phyloP scores from a whole-genome alignment of 1,140 invertebrate genomes.

The Ceratina japonica region DNA sequence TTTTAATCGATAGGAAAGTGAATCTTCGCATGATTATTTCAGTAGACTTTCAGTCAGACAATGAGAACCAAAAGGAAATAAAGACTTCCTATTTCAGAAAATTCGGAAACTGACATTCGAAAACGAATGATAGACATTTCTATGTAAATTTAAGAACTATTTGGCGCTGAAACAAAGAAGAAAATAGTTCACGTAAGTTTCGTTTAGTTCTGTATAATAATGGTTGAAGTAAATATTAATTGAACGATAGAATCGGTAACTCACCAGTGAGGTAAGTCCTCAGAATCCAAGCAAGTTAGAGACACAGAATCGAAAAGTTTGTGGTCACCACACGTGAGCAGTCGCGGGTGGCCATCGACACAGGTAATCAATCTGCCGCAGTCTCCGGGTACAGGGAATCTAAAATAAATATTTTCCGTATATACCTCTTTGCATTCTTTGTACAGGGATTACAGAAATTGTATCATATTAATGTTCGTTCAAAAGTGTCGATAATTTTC shows the following conservation, averaged over 20 bases:
- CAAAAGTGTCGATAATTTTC: no score
- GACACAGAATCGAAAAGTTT: conserved; percentile 91
- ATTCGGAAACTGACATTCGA: background rate
- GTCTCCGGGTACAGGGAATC: conserved; percentile 91
- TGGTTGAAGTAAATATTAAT: background rate
- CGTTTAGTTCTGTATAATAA: no score
- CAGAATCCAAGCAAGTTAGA: conserved; percentile 90
- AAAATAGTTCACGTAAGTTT: background rate
- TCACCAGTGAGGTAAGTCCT: conserved; percentile 85
- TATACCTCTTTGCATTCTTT: no score
- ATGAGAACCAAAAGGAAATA: no score
- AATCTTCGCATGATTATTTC: no score
- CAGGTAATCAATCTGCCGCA: conserved; percentile 92
- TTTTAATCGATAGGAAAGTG: no score
- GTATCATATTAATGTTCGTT: no score
- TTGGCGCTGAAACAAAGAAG: conserved; percentile 42
- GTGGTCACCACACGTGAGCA: conserved; percentile 91
- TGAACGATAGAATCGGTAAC: background rate
- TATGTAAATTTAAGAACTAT: conserved; percentile 9
- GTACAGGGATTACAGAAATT: no score
- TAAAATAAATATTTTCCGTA: conserved; percentile 45
- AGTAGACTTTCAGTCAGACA: no score
- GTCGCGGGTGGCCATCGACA: conserved; percentile 90
- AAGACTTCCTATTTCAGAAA: background rate
- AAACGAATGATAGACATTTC: background rate